Percentiles rank a stretch among this genome's conserved stretches.
Evolutionary conservation across 2,113 vertebrate species (phyloP).

Genomic region (Corvus hawaiiensis): DNA sequence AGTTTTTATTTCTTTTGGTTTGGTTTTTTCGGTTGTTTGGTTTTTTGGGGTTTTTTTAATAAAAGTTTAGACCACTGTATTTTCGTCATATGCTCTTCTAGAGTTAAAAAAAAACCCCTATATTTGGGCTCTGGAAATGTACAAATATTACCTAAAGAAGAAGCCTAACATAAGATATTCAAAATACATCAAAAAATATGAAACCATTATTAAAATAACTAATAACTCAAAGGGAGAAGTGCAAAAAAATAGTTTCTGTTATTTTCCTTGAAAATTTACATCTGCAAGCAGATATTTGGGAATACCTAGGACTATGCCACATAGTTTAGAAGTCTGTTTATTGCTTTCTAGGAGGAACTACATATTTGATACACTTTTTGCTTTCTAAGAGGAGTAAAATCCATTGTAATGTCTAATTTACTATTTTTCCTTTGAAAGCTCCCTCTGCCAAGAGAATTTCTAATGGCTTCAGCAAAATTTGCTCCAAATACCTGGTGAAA

Average conservation of each 20-base stretch:
- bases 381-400: not conserved
- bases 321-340: not conserved
- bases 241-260: not conserved
- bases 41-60: rapidly evolving
- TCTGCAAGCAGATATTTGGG: not conserved
- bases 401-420: not conserved
- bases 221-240: not conserved
- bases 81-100: not conserved
- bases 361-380: not conserved
- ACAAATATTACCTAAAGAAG: not conserved
- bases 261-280: not conserved
- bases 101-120: not conserved
- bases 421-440: not conserved
- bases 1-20: not conserved
- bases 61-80: not conserved
- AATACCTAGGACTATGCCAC: not conserved
- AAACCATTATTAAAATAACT: not conserved
- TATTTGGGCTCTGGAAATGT: not conserved
- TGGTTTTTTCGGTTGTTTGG: not conserved
- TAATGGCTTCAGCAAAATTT: not conserved
- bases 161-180: not conserved
- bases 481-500: not conserved
- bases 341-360: not conserved
- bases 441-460: not conserved
- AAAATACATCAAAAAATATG: not conserved